Base-by-base conservation (phyloP, 2,888 invertebrate genomes). In the Hyposoter dolosus region DNA sequence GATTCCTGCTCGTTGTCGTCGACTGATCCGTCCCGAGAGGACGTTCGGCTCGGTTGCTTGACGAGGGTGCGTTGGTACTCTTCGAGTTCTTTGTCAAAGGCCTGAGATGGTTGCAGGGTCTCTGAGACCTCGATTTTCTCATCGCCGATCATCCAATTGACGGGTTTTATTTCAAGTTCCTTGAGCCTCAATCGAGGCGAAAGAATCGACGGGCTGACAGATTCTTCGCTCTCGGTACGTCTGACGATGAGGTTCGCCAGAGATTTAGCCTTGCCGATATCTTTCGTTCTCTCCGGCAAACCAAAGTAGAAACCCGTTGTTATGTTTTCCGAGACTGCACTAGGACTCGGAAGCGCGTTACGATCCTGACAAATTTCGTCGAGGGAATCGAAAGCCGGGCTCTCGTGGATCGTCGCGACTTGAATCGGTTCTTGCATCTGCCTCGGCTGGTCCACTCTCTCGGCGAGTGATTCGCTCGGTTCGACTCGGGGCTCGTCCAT, bases 81-180 rank as follows among this genome's bases (percentile, higher is more conserved):
- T 2, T 94, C 94, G 15, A 94, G 90, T 82, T 94, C 94, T 72
- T 92, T 93, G 80, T 93, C 90, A 53, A 94, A 94, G 0, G 89
- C 93, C 79, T 94, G 92, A 0, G 91, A 93, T 1, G 94, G 94
- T 23, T 94, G 90, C 1, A 94, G 35, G 0, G 90, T 89, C 74
- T 94, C 94, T 0, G 92, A 90, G 78, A 94, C 93, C 72, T 93
- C 93, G 43, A 94, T 93, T 85, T 94, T 94, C 76, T 94, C 93
- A 47, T 94, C 93, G 0, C 94, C 94, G 35, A 94, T 94, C 93
- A 92, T 93, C 94, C 94, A 94, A 28, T 93, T 89, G 1, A 92
- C 91, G 0, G 93, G 93, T 35, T 92, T 92, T 50, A 94, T 93
- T 43, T 94, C 93, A 5, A 94, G 87, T 3, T 92, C 93, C 15